Evolutionary conservation across 1,140 invertebrate species (phyloP).

Genomic region (Steinernema khuongi): DNA sequence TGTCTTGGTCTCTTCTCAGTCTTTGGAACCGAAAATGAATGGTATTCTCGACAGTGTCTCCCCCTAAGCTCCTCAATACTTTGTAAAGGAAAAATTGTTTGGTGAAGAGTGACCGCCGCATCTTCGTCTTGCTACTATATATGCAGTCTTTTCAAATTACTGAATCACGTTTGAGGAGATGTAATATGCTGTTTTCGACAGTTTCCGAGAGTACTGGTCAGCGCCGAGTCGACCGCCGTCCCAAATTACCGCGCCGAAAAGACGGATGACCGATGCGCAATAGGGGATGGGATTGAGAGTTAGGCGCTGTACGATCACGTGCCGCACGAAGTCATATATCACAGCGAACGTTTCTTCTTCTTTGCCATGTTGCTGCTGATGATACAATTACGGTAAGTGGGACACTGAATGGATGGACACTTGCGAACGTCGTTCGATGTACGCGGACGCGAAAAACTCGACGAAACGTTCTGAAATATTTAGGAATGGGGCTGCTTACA

Average conservation of each 20-base stretch:
- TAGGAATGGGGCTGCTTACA: too few species aligned
- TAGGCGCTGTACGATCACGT: background rate
- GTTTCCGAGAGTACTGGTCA: too few species aligned
- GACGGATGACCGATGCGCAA: too few species aligned
- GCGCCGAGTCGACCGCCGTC: background rate
- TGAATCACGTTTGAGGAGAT: too few species aligned
- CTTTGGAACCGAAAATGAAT: background rate
- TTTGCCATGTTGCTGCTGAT: background rate
- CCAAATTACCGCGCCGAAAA: background rate
- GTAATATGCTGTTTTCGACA: too few species aligned
- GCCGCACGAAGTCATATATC: background rate
- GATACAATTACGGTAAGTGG: slow-evolving; percentile 16
- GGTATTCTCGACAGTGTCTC: slow-evolving; percentile 16
- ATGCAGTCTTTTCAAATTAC: too few species aligned
- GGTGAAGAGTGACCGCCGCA: too few species aligned
- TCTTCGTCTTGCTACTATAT: too few species aligned
- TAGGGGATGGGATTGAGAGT: slow-evolving; percentile 10
- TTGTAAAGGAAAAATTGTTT: too few species aligned
- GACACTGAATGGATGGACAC: background rate
- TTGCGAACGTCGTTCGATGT: background rate
- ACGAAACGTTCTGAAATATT: background rate
- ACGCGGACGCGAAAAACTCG: too few species aligned
- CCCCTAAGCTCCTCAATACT: too few species aligned
- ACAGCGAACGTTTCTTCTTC: slow-evolving; percentile 8
- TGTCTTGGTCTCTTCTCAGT: background rate